Conservation (phyloP, 2,113 vertebrate species). For the Cheilinus undulatus region DNA sequence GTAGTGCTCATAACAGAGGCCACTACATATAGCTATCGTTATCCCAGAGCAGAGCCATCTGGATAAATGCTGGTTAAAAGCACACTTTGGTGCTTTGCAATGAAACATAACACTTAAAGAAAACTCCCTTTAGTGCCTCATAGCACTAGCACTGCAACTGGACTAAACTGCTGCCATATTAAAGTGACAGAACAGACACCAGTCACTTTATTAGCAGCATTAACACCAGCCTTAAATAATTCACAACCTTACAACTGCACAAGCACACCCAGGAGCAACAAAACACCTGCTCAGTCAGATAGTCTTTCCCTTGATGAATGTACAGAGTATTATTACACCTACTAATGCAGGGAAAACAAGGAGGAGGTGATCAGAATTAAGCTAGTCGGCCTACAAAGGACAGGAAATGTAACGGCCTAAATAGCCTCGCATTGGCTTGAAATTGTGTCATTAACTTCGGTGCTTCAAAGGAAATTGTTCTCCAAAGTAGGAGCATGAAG, state of each 20-base stretch:
- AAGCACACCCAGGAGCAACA: not conserved
- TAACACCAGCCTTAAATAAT: not conserved
- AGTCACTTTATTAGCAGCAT: not conserved
- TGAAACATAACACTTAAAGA: not conserved
- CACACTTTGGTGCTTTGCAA: not conserved
- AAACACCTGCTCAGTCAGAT: not conserved
- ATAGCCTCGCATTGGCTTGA: constrained; percentile 25
- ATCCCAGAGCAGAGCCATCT: too few species aligned
- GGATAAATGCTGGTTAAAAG: too few species aligned
- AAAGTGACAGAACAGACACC: not conserved
- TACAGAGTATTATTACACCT: not conserved
- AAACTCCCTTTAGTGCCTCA: not conserved
- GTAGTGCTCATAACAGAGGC: too few species aligned
- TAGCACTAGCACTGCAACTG: not conserved
- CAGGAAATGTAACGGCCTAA: constrained; percentile 14
- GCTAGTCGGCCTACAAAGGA: constrained; percentile 18
- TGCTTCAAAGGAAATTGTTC: constrained; percentile 16
- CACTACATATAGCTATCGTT: too few species aligned
- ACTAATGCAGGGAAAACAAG: constrained; percentile 31
- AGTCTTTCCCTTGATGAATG: not conserved
- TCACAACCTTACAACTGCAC: not conserved
- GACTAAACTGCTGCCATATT: not conserved
- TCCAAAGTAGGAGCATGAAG: constrained; percentile 9
- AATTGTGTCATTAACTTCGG: constrained; percentile 45
- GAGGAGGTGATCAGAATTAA: constrained; percentile 22